Percentiles rank a stretch among this genome's conserved stretches.
phyloP scores from a whole-genome alignment of 2,113 vertebrate genomes.

The Mormyrus lacerda region DNA sequence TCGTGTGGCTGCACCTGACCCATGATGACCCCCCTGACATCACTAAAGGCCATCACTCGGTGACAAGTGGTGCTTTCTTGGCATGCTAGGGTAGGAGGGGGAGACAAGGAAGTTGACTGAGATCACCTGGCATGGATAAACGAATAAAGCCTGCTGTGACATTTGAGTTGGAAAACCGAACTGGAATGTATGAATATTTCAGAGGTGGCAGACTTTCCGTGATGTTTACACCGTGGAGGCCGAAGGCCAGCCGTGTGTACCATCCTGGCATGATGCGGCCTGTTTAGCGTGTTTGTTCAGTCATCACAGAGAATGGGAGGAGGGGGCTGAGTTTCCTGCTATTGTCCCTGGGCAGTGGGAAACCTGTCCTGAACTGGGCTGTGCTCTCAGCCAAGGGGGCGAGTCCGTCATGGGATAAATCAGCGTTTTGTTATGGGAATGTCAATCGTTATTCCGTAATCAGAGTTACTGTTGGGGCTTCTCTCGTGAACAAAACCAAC shows the following conservation, averaged over 20 bases:
- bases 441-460: not conserved
- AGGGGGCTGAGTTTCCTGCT: not conserved
- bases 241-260: slow-evolving; percentile 13
- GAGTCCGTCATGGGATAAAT: not conserved
- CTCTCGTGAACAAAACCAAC: not conserved
- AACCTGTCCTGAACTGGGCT: not conserved
- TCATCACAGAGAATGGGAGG: not conserved
- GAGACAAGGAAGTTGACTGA: slow-evolving; percentile 20
- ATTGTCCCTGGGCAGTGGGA: not conserved
- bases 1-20: not conserved
- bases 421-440: not conserved
- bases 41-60: not conserved
- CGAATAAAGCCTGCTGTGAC: slow-evolving; percentile 35
- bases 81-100: slow-evolving; percentile 1
- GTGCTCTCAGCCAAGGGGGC: not conserved
- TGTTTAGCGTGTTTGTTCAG: not conserved
- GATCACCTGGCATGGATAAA: slow-evolving; percentile 23
- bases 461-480: not conserved
- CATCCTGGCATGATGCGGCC: not conserved
- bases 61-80: not conserved
- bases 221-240: slow-evolving; percentile 53
- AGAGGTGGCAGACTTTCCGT: slow-evolving; percentile 42
- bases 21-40: not conserved
- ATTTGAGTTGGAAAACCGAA: slow-evolving; percentile 39
- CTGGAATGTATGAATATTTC: slow-evolving; percentile 45